A percentile compares a stretch with the other conserved stretches of the same genome.
phyloP scores from a whole-genome alignment of 1,140 invertebrate genomes.

The Paraescarpia echinospica region DNA sequence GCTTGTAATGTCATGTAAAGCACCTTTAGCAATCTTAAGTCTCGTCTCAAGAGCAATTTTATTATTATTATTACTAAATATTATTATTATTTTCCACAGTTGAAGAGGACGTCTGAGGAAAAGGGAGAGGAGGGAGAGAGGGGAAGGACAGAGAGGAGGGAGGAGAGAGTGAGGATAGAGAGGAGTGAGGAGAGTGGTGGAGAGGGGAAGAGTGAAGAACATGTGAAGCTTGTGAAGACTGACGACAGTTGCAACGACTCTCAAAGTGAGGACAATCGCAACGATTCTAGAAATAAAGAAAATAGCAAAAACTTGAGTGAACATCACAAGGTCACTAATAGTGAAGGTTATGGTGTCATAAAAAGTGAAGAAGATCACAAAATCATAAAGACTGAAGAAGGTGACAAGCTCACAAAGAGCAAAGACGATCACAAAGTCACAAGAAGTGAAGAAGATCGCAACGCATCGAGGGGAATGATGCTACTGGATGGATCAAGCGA shows the following conservation, averaged over 20 bases:
- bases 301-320: background rate
- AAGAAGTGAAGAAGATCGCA: background rate
- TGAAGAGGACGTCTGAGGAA: background rate
- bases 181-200: background rate
- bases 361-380: background rate
- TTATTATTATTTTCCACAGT: background rate
- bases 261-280: background rate
- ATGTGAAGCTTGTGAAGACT: background rate
- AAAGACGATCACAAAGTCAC: background rate
- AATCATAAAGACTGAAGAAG: background rate
- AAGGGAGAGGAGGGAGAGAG: background rate
- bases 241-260: background rate
- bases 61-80: background rate
- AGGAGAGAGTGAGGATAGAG: too few relatives aligned
- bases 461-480: background rate
- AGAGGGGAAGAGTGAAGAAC: background rate
- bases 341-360: background rate
- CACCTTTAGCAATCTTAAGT: background rate
- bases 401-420: background rate
- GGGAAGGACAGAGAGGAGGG: background rate
- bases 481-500: background rate
- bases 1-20: background rate
- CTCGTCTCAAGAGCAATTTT: too few relatives aligned
- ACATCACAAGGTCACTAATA: too few relatives aligned
- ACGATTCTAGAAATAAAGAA: background rate